Base-by-base conservation (phyloP, 2,797 vertebrate genomes). In the Thaleichthys pacificus region DNA sequence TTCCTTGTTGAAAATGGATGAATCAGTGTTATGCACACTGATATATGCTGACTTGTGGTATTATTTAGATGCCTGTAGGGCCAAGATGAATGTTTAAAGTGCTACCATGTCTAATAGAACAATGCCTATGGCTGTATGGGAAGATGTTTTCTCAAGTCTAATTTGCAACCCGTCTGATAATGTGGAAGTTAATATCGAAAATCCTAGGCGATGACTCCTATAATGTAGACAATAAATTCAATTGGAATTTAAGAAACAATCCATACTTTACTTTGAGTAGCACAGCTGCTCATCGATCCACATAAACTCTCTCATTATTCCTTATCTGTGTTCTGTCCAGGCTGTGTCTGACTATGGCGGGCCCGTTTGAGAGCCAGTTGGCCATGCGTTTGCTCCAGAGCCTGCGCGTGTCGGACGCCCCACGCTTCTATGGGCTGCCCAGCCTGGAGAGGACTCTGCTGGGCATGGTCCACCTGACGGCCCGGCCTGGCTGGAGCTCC, bases 341-440 rank as follows among this genome's bases (percentile, higher is more conserved):
- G 88, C 92, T 93, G 30, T 94, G 91, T 87, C 81, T 93, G 91
- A 92, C 93, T 75, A 90, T 96, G 77, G 89, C 94, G 4, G 91
- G 93, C 0, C 90, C 82, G 22, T 95, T 99, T 82, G 91, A 93
- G 87, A 96, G 96, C 4, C 96, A 97, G 83, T 89, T 99, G 84
- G 93, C 96, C 35, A 74, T 95, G 80, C 91, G 93, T n/a, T 91
- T 99, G 80, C 94, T 99, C 19, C 94, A 95, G 69, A 96, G 94
- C 87, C 93, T 99, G 77, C 89, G 95, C 57, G 89, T 98, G 75
- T 96, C 97, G 0, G 95, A 97, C 9, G 96, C 95, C 1, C 97
- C 97, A 0, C 94, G 92, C 74, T 99, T 99, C 90, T 99, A 99
- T 3, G 98, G 97, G 35, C 94, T 99, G 66, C 97, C 97, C 61